Evolutionary conservation across 1,140 invertebrate species (phyloP).

Genomic region (Pseudomyrmex gracilis): DNA sequence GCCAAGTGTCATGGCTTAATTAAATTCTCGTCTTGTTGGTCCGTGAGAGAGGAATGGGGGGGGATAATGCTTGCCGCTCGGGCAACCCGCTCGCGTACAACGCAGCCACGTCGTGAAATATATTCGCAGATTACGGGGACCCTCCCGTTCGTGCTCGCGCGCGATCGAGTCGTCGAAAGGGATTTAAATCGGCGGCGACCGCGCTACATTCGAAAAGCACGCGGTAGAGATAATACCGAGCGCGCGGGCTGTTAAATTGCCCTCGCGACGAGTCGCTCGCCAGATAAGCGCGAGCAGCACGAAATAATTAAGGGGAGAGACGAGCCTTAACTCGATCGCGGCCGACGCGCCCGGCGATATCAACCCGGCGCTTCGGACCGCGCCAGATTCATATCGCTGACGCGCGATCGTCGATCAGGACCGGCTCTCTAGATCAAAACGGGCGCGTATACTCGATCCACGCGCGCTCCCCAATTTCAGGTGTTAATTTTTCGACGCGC

Average conservation of each 20-base stretch:
- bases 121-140: constrained; percentile 39
- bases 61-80: constrained; percentile 67
- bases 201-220: constrained; percentile 33
- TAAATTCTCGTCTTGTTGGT: constrained; percentile 64
- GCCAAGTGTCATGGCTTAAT: constrained; percentile 73
- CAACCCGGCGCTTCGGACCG: constrained; percentile 47
- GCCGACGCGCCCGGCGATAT: constrained; percentile 51
- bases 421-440: constrained; percentile 30
- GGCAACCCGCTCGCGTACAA: constrained; percentile 53
- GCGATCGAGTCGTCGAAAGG: constrained; percentile 59
- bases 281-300: constrained; percentile 68
- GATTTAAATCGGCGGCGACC: constrained; percentile 57
- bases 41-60: constrained; percentile 56
- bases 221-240: constrained; percentile 44
- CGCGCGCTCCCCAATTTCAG: background rate
- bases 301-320: constrained; percentile 76
- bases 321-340: constrained; percentile 68
- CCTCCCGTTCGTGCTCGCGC: constrained; percentile 37
- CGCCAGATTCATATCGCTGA: constrained; percentile 78
- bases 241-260: constrained; percentile 62
- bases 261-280: constrained; percentile 52
- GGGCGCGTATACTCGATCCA: background rate
- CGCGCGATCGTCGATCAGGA: constrained; percentile 35
- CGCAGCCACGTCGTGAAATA: constrained; percentile 48
- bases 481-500: background rate